Evolutionary conservation across 2,888 invertebrate species (phyloP).

Genomic region (Galerucella nymphaeae): DNA sequence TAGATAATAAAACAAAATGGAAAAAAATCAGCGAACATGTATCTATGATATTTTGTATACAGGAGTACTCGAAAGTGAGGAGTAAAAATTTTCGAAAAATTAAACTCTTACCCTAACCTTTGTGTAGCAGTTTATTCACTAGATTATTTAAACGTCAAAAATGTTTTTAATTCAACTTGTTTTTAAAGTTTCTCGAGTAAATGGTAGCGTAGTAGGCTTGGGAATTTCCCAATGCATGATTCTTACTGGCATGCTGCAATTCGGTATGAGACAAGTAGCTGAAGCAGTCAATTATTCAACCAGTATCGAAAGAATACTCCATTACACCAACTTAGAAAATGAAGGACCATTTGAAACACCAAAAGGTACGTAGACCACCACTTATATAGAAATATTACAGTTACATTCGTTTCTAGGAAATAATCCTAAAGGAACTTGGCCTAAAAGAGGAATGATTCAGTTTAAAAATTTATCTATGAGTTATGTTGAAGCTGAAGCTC

Average conservation of each 20-base stretch:
- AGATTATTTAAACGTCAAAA: too few species aligned
- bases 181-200: constrained; percentile 39
- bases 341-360: constrained; percentile 74
- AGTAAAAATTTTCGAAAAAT: too few species aligned
- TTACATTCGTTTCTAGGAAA: background rate
- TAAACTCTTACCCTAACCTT: too few species aligned
- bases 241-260: constrained; percentile 83
- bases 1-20: too few species aligned
- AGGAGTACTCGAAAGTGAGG: too few species aligned
- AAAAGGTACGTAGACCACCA: constrained; percentile 36
- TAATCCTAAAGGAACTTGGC: background rate
- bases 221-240: constrained; percentile 67
- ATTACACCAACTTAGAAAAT: constrained; percentile 78
- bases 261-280: constrained; percentile 82
- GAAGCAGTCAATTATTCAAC: constrained; percentile 81
- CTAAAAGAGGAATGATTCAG: background rate
- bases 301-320: constrained; percentile 83
- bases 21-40: too few species aligned
- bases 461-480: constrained; percentile 70
- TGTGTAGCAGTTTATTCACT: too few species aligned
- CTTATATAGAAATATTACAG: background rate
- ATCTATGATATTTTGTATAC: too few species aligned
- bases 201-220: constrained; percentile 54
- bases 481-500: constrained; percentile 72
- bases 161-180: background rate